Conservation (phyloP, 2,797 vertebrate genomes). For the Lepilemur septentrionalis region DNA sequence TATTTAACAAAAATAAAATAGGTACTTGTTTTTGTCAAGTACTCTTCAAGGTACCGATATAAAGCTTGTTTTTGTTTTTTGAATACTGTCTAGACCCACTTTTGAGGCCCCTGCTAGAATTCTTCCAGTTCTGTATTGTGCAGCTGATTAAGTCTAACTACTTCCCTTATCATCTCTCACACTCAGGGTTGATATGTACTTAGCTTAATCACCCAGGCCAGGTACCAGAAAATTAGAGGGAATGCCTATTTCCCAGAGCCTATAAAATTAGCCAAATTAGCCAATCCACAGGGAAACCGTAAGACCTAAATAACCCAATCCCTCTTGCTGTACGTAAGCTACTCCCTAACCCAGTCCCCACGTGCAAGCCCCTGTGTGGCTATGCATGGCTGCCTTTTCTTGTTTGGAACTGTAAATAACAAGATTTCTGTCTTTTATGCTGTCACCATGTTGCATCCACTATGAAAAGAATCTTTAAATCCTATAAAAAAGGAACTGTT, state of each 20-base stretch:
- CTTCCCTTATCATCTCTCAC: not conserved
- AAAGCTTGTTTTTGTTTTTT: not conserved
- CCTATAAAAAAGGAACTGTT: not conserved
- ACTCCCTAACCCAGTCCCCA: not conserved
- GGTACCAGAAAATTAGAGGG: not conserved
- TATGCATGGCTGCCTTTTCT: not conserved
- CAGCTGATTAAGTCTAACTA: not conserved
- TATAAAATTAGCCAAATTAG: not conserved
- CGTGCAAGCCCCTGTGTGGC: not conserved
- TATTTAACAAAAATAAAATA: not conserved
- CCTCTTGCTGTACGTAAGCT: not conserved
- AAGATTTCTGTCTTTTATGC: not conserved
- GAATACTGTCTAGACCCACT: not conserved
- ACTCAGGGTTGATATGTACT: not conserved
- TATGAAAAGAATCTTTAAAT: not conserved
- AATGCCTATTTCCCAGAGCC: not conserved
- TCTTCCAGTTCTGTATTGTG: not conserved
- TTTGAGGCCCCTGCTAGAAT: not conserved
- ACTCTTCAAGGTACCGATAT: not conserved
- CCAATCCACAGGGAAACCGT: not conserved
- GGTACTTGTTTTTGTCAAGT: not conserved
- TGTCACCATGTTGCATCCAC: not conserved
- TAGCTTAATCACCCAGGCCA: not conserved
- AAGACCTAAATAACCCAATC: not conserved
- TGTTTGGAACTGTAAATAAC: not conserved